Conservation (phyloP, 37 sponge, comb jelly and placozoan species). For the Bolinopsis microptera region DNA sequence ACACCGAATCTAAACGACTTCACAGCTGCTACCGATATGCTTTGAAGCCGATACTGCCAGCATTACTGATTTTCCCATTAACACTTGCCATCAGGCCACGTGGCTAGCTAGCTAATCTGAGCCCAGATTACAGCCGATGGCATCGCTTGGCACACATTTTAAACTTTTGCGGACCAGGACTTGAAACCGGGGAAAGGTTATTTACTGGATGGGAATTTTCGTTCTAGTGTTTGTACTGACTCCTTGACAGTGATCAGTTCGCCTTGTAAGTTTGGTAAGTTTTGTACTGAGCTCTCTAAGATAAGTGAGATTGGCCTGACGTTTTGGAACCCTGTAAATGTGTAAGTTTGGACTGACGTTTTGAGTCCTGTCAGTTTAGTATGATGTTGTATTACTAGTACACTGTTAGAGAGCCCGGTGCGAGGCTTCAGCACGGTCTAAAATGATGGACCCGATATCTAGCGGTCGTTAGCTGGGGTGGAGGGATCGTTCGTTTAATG, state of each 20-base stretch:
- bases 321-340: not conserved
- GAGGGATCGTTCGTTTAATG: not conserved
- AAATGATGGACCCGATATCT: not conserved
- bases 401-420: too few species aligned
- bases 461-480: not conserved
- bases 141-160: not conserved
- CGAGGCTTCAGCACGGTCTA: not conserved
- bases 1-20: not conserved
- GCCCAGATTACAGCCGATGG: not conserved
- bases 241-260: too few species aligned
- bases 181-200: not conserved
- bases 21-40: not conserved
- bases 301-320: too few species aligned
- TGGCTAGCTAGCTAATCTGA: not conserved
- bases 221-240: not conserved
- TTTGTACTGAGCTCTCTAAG: not conserved
- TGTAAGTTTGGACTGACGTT: too few species aligned
- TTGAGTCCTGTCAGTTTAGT: too few species aligned
- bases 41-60: not conserved
- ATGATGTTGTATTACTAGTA: too few species aligned
- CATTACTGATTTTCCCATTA: not conserved
- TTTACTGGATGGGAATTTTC: not conserved
- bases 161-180: not conserved
- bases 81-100: not conserved
- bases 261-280: too few species aligned